Evolutionary conservation across 1,140 invertebrate species (phyloP).

Genomic region (silkworm (Bombyx mori)): DNA sequence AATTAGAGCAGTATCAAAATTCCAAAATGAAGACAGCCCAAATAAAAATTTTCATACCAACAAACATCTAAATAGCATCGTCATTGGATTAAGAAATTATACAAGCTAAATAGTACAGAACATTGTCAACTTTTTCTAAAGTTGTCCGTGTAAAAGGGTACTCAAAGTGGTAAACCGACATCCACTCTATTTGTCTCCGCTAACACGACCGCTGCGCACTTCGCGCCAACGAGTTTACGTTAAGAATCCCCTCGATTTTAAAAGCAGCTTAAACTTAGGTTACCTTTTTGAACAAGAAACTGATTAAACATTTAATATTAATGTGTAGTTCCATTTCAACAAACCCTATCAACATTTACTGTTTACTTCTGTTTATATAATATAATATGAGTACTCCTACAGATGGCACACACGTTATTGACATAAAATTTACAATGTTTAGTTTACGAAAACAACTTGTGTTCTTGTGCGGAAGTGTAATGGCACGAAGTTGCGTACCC

Average conservation of each 20-base stretch:
- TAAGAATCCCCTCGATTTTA: constrained; percentile 30
- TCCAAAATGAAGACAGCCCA: too few species aligned
- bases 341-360: too few species aligned
- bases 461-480: constrained; percentile 20
- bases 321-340: too few species aligned
- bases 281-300: too few species aligned
- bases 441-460: constrained; percentile 25
- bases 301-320: too few species aligned
- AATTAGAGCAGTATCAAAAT: too few species aligned
- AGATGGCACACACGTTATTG: too few species aligned
- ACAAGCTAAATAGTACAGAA: neutral
- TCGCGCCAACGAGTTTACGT: constrained; percentile 42
- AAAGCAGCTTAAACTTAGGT: too few species aligned
- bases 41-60: too few species aligned
- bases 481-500: constrained; percentile 22
- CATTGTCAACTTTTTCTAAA: constrained; percentile 32
- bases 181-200: constrained; percentile 52
- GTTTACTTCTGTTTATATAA: constrained; percentile 32
- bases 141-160: constrained; percentile 26
- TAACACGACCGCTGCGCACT: constrained; percentile 45
- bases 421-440: constrained; percentile 1
- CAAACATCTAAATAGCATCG: too few species aligned
- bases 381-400: neutral
- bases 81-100: too few species aligned
- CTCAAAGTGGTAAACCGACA: constrained; percentile 31